phyloP scores from a whole-genome alignment of 2,113 vertebrate species.

The Stegostoma tigrinum region DNA sequence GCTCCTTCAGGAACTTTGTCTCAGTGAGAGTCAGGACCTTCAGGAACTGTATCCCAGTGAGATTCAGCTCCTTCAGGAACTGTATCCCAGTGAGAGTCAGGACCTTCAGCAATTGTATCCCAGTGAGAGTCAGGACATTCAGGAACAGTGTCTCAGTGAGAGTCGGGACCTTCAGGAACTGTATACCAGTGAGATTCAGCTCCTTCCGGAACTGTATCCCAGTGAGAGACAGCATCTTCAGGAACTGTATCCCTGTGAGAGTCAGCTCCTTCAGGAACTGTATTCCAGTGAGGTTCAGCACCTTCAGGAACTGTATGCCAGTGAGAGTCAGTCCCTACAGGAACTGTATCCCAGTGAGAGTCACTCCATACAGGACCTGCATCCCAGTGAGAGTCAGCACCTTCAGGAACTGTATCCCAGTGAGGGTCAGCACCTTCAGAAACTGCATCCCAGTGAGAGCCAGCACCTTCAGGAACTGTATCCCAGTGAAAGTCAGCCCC shows the following conservation, averaged over 20 bases:
- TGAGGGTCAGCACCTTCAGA: neutral
- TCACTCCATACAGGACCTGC: neutral
- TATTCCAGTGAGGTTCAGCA: neutral
- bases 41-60: neutral
- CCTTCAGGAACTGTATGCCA: neutral
- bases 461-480: neutral
- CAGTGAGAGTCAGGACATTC: neutral
- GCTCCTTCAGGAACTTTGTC: neutral
- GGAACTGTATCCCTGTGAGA: neutral
- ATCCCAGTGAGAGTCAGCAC: neutral
- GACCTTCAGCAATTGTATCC: neutral
- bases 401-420: neutral
- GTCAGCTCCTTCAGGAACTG: neutral
- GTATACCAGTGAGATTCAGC: neutral
- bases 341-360: neutral
- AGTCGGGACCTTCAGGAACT: neutral
- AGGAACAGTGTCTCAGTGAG: neutral
- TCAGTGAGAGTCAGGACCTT: neutral
- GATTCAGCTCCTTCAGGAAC: neutral
- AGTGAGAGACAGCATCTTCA: neutral
- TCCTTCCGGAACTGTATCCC: neutral
- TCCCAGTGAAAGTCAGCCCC: neutral
- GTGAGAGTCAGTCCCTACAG: neutral
- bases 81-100: neutral
- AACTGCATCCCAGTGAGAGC: neutral